phyloP scores from a whole-genome alignment of 2,797 vertebrate species.

The Alectoris magna region DNA sequence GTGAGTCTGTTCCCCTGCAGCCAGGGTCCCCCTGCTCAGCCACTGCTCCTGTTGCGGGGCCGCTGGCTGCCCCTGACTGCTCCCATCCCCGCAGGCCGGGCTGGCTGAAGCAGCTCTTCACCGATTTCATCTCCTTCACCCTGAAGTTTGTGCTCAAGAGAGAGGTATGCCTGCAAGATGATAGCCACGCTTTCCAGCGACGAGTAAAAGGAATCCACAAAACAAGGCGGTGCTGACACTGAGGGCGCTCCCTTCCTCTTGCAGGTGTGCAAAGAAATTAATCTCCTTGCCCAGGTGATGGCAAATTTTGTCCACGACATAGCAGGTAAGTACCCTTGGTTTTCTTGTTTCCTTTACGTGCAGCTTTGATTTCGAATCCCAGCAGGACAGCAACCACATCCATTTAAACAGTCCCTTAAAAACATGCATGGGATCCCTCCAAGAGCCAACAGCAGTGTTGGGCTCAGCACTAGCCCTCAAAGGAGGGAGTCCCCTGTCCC shows the following conservation, averaged over 20 bases:
- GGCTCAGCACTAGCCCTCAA: neutral
- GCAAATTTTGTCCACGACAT: constrained; percentile 85
- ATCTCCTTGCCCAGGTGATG: constrained; percentile 83
- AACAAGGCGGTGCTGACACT: no score
- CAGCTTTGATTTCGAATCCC: neutral
- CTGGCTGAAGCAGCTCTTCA: constrained; percentile 90
- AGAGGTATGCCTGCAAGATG: constrained; percentile 78
- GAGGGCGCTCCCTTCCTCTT: neutral
- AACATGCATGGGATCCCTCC: constrained; percentile 72
- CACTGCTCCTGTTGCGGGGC: accelerated
- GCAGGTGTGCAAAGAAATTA: constrained; percentile 92
- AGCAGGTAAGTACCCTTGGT: constrained; percentile 78
- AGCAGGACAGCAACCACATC: neutral
- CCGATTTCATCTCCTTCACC: constrained; percentile 89
- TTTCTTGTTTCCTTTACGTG: neutral
- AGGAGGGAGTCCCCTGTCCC: neutral
- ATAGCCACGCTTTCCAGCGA: no score
- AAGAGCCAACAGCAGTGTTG: neutral
- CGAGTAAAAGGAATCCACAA: no score
- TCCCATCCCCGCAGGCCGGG: constrained; percentile 79
- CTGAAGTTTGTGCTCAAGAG: constrained; percentile 87
- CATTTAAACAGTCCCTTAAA: constrained; percentile 58
- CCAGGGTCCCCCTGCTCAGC: neutral
- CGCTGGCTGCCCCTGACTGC: neutral
- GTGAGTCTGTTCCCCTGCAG: constrained; percentile 68